Evolutionary conservation across 2,113 vertebrate species (phyloP).

Genomic region (Oceanites oceanicus): DNA sequence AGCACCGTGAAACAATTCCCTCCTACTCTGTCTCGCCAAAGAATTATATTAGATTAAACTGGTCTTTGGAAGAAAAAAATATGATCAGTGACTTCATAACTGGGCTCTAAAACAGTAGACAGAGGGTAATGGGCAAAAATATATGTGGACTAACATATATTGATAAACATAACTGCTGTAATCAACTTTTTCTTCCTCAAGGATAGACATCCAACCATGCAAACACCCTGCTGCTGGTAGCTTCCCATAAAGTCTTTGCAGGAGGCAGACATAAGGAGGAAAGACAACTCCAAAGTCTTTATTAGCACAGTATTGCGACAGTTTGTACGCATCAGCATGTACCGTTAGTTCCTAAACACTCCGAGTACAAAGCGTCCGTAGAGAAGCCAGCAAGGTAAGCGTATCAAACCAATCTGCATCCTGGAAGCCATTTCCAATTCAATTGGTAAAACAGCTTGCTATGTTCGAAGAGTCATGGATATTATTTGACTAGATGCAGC

Average conservation of each 20-base stretch:
- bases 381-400: not conserved
- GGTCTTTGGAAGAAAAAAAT: not conserved
- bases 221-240: not conserved
- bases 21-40: constrained; percentile 1
- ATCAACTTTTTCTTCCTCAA: not conserved
- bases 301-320: not conserved
- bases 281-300: not conserved
- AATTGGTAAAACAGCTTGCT: not conserved
- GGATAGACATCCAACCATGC: not conserved
- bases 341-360: not conserved
- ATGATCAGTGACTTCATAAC: not conserved
- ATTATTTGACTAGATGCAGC: not conserved
- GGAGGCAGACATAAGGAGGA: not conserved
- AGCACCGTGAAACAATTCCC: constrained; percentile 15
- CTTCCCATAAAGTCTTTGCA: not conserved
- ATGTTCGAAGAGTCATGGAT: not conserved
- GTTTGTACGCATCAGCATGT: fast-evolving
- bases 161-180: not conserved
- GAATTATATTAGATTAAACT: constrained; percentile 43
- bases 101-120: not conserved
- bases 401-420: not conserved
- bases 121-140: not conserved
- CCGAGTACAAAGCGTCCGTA: fast-evolving
- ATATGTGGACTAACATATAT: not conserved
- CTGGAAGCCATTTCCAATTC: not conserved